Percentiles rank a stretch among this genome's conserved stretches.
phyloP scores from a whole-genome alignment of 2,888 invertebrate genomes.

The Pyrrhia umbra region DNA sequence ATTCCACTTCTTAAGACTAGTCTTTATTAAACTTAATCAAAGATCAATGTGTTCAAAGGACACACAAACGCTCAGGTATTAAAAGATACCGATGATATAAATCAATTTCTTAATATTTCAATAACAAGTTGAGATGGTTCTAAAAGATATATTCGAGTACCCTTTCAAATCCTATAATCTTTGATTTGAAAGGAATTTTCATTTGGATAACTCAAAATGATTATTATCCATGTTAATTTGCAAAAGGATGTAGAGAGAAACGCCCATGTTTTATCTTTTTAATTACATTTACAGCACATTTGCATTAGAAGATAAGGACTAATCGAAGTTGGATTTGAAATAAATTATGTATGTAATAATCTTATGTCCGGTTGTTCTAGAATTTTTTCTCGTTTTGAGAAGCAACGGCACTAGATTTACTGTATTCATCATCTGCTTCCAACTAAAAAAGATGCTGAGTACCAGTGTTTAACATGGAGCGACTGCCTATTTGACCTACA shows the following conservation, averaged over 20 bases:
- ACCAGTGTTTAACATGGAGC: too few relatives aligned
- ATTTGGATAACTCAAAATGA: slow-evolving; percentile 20
- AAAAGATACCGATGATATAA: neutral
- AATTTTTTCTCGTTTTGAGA: neutral
- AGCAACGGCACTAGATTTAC: neutral
- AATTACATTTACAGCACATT: slow-evolving; percentile 4
- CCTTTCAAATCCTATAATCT: neutral
- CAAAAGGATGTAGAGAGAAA: neutral
- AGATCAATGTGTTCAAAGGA: neutral
- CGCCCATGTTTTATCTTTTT: slow-evolving; percentile 8
- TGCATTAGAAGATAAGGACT: neutral
- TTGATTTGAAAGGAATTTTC: slow-evolving; percentile 1
- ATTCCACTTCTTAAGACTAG: neutral
- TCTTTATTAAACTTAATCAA: neutral
- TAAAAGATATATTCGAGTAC: neutral
- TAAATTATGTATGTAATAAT: neutral
- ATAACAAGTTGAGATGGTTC: neutral
- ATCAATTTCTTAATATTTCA: neutral
- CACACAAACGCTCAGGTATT: neutral
- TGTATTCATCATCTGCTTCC: too few relatives aligned
- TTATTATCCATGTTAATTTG: slow-evolving; percentile 6
- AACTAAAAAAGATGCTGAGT: too few relatives aligned
- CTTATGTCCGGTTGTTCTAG: neutral
- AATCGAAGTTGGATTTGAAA: neutral
- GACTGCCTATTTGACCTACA: too few relatives aligned